phyloP scores from a whole-genome alignment of 1,140 invertebrate genomes.

The Ganaspis sp. region DNA sequence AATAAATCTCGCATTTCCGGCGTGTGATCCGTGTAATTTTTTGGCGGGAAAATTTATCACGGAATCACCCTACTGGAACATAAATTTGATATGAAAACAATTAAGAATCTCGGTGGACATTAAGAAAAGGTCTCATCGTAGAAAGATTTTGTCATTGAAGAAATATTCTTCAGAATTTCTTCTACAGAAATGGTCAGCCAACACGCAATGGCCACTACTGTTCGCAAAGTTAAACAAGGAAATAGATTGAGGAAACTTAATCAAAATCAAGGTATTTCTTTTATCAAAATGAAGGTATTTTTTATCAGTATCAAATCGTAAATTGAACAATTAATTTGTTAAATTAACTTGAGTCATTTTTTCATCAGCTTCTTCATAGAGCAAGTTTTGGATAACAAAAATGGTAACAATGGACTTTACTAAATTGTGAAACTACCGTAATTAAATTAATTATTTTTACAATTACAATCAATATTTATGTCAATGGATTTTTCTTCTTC shows the following conservation, averaged over 20 bases:
- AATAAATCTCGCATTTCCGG: constrained; percentile 23
- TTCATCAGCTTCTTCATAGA: too few relatives aligned
- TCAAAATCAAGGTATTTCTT: constrained; percentile 63
- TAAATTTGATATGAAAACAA: not conserved
- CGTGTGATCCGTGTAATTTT: not conserved
- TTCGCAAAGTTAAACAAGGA: constrained; percentile 73
- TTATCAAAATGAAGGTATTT: too few relatives aligned
- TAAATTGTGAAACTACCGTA: too few relatives aligned
- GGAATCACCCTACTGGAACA: not conserved
- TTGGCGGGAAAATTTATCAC: not conserved
- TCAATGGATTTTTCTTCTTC: too few relatives aligned
- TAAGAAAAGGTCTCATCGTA: not conserved
- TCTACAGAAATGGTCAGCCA: constrained; percentile 73
- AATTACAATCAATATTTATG: too few relatives aligned
- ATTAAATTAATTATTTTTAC: too few relatives aligned
- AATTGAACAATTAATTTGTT: not conserved
- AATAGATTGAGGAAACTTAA: constrained; percentile 70
- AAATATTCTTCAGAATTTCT: constrained; percentile 28
- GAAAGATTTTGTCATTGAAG: not conserved
- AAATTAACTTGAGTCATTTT: too few relatives aligned
- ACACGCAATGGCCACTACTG: constrained; percentile 72
- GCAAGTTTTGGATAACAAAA: too few relatives aligned
- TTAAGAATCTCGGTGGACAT: not conserved
- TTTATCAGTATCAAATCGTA: not conserved
- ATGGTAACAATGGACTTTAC: too few relatives aligned